Conservation (phyloP, 2,113 vertebrate genomes). For the Bettongia penicillata region DNA sequence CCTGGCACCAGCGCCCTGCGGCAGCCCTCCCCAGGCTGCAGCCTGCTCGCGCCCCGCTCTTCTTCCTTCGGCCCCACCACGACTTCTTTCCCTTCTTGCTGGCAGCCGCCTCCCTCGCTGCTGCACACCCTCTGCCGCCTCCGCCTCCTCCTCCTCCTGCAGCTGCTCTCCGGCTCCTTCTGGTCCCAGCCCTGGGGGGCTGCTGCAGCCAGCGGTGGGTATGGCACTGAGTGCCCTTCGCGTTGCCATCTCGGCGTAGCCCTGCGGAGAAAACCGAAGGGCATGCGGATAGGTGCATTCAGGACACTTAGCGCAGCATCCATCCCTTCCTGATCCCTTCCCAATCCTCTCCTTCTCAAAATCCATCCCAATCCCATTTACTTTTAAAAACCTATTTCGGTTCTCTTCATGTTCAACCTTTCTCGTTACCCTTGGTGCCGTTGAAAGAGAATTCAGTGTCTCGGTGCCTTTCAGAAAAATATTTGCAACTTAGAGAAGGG, state of each 20-base stretch:
- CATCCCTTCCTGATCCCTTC: constrained; percentile 23
- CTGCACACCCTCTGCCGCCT: constrained; percentile 71
- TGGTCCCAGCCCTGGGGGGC: constrained; percentile 71
- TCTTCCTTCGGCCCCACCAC: constrained; percentile 47
- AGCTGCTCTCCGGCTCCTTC: constrained; percentile 78
- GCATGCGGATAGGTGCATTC: constrained; percentile 57
- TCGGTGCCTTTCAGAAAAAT: constrained; percentile 29
- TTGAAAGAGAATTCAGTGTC: constrained; percentile 39
- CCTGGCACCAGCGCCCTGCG: constrained; percentile 81
- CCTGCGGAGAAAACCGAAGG: constrained; percentile 67
- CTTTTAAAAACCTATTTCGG: constrained; percentile 66
- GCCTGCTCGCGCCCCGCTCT: constrained; percentile 46
- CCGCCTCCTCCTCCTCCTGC: constrained; percentile 77
- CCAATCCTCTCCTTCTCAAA: constrained; percentile 23
- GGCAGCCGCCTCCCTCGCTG: constrained; percentile 67
- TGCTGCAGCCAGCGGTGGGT: constrained; percentile 82
- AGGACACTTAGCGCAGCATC: constrained; percentile 50
- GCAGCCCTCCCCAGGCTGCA: constrained; percentile 72
- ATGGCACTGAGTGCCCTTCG: constrained; percentile 57
- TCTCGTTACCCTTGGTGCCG: background rate
- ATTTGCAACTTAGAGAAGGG: constrained; percentile 65
- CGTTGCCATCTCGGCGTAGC: constrained; percentile 46
- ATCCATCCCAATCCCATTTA: constrained; percentile 43
- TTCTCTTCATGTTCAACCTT: constrained; percentile 52
- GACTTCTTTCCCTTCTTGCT: constrained; percentile 26